Conservation (phyloP, 2,888 invertebrate species). For the Helobdella robusta region DNA sequence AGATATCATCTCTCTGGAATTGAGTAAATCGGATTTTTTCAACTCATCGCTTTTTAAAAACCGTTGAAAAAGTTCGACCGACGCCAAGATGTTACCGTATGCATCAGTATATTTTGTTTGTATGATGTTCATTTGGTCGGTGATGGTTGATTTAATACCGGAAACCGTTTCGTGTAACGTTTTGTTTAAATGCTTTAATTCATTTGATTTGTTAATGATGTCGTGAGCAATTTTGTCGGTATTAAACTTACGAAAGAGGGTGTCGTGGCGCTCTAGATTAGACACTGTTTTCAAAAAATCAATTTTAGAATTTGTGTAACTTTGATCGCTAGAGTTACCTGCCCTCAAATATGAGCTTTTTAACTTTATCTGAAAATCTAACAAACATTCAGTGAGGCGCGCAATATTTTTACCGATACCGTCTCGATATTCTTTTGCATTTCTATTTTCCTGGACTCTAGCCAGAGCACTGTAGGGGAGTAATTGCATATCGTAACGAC, state of each 20-base stretch:
- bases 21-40: slow-evolving; percentile 21
- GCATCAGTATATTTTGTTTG: neutral
- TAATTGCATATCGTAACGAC: slow-evolving; percentile 29
- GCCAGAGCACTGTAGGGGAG: slow-evolving; percentile 25
- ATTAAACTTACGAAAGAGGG: slow-evolving; percentile 25
- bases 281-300: slow-evolving; percentile 13
- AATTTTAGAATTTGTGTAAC: slow-evolving; percentile 8
- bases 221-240: slow-evolving; percentile 7
- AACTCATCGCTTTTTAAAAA: slow-evolving; percentile 14
- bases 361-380: slow-evolving; percentile 23
- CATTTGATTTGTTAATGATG: slow-evolving; percentile 10
- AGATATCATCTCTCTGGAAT: neutral
- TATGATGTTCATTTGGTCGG: neutral
- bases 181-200: slow-evolving; percentile 23
- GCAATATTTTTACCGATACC: slow-evolving; percentile 28
- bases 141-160: neutral
- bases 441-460: neutral
- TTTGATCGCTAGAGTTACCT: too few relatives aligned
- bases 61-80: slow-evolving; percentile 19
- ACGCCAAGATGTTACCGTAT: slow-evolving; percentile 14
- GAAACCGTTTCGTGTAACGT: slow-evolving; percentile 4
- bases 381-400: slow-evolving; percentile 24
- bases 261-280: slow-evolving; percentile 11
- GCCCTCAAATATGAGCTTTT: slow-evolving; percentile 27
- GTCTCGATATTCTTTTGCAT: slow-evolving; percentile 21